These are phyloP conservation scores for Miichthys miiuy DNA, from an alignment of 2,797 vertebrate genomes.

Conservation along the genomic window DNA sequence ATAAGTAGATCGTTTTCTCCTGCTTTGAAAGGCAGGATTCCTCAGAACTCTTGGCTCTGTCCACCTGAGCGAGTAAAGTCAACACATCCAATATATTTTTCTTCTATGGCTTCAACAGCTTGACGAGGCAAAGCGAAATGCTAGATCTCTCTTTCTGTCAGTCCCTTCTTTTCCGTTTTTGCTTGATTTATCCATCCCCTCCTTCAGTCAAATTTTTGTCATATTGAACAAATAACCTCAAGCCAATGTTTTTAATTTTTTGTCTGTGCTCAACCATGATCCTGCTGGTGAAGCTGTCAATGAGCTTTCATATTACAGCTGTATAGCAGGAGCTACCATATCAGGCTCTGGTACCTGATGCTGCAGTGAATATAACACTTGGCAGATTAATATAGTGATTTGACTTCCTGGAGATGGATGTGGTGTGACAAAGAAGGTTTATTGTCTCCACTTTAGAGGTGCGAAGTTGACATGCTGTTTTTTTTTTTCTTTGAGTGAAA, in stretches of 20 bases:
- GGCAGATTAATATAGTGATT: conserved; percentile 16
- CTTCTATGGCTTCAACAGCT: conserved; percentile 64
- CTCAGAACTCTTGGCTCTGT: conserved; percentile 67
- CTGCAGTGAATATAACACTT: conserved; percentile 3
- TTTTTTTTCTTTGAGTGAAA: conserved; percentile 54
- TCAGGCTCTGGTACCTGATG: conserved; percentile 22
- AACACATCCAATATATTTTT: conserved; percentile 76
- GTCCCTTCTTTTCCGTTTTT: conserved; percentile 24
- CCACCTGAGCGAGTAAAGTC: conserved; percentile 73
- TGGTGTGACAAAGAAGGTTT: conserved; percentile 24
- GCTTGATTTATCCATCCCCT: conserved; percentile 10
- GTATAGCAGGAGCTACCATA: conserved; percentile 22
- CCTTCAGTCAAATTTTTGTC: conserved; percentile 34
- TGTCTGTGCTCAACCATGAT: neutral
- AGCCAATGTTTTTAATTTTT: neutral
- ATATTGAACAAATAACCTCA: conserved; percentile 23
- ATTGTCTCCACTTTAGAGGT: conserved; percentile 27
- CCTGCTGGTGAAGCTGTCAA: conserved; percentile 13
- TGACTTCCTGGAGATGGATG: conserved; percentile 36
- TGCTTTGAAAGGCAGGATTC: conserved; percentile 68
- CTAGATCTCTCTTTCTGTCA: conserved; percentile 36
- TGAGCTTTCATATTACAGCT: conserved; percentile 32
- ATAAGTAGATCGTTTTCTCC: conserved; percentile 65
- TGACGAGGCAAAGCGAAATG: conserved; percentile 48
- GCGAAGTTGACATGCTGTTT: conserved; percentile 29